Conservation (phyloP, 2,113 vertebrate genomes). For the Scytalopus superciliaris region DNA sequence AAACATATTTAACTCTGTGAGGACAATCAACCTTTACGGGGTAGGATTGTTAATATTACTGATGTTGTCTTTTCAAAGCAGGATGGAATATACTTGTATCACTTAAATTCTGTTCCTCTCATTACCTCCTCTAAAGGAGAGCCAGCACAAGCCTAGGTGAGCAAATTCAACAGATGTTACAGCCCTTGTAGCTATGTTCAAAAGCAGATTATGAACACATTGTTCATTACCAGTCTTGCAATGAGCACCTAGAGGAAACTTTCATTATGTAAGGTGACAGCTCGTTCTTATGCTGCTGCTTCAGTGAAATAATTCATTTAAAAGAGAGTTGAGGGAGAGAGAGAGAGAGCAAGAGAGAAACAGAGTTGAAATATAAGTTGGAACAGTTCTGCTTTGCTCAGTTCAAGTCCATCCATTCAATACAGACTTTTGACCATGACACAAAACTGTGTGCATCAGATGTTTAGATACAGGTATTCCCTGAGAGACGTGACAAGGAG, state of each 20-base stretch:
- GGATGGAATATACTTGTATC: not conserved
- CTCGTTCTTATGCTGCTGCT: not conserved
- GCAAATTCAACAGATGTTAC: not conserved
- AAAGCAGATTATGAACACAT: not conserved
- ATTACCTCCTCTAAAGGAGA: not conserved
- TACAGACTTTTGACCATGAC: not conserved
- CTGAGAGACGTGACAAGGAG: not conserved
- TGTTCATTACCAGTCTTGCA: not conserved
- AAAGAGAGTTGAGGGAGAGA: not conserved
- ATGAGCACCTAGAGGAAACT: slow-evolving; percentile 46
- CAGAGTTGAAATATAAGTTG: not conserved
- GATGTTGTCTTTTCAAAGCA: not conserved
- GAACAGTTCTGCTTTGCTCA: not conserved
- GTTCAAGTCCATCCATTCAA: not conserved
- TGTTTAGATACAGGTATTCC: not conserved
- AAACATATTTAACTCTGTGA: not conserved
- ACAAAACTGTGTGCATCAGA: not conserved
- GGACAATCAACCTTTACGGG: not conserved
- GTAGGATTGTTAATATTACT: not conserved
- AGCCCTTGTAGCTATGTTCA: not conserved
- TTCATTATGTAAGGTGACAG: not conserved
- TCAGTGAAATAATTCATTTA: not conserved
- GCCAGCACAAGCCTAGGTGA: not conserved
- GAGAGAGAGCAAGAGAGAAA: not conserved
- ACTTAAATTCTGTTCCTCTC: not conserved